A percentile compares a stretch with the other conserved stretches of the same genome.
These are phyloP conservation scores for Theocolax elegans DNA, from an alignment of 1,140 invertebrate genomes.

Conservation along the genomic window DNA sequence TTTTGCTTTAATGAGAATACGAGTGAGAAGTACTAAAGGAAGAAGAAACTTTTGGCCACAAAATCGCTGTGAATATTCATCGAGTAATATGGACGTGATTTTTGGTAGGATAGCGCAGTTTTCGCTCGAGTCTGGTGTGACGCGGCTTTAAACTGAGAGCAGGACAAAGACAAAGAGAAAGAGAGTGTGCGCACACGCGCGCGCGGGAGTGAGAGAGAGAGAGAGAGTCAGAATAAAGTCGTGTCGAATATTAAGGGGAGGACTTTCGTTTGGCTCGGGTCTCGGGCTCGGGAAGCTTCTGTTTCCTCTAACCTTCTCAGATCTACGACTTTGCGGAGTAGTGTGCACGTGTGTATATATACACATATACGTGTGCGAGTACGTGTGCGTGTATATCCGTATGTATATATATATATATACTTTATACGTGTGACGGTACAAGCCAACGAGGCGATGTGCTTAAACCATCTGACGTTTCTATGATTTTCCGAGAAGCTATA, in stretches of 20 bases:
- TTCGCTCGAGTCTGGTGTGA: not conserved
- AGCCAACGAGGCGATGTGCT: not conserved
- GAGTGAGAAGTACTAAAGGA: slow-evolving; percentile 17
- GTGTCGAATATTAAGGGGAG: no score
- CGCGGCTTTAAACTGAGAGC: not conserved
- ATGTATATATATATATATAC: no score
- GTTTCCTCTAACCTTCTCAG: not conserved
- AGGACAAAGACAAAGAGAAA: no score
- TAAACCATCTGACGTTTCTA: slow-evolving; percentile 29
- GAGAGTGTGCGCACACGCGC: no score
- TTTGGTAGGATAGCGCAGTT: slow-evolving; percentile 27
- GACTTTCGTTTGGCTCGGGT: not conserved
- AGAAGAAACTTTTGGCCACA: slow-evolving; percentile 51
- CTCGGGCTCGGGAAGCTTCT: not conserved
- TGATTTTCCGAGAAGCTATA: slow-evolving; percentile 17
- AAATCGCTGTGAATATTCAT: slow-evolving; percentile 58
- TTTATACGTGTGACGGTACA: not conserved
- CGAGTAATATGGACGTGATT: slow-evolving; percentile 50
- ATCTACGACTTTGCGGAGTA: not conserved
- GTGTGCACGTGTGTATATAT: no score
- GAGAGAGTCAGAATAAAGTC: no score
- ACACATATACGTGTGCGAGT: no score
- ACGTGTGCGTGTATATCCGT: no score
- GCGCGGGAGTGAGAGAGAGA: no score
- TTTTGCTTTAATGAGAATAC: slow-evolving; percentile 53